Percentiles rank a stretch among this genome's conserved stretches.
Conservation (phyloP, 2,797 vertebrate species). For the Melanogrammus aeglefinus region DNA sequence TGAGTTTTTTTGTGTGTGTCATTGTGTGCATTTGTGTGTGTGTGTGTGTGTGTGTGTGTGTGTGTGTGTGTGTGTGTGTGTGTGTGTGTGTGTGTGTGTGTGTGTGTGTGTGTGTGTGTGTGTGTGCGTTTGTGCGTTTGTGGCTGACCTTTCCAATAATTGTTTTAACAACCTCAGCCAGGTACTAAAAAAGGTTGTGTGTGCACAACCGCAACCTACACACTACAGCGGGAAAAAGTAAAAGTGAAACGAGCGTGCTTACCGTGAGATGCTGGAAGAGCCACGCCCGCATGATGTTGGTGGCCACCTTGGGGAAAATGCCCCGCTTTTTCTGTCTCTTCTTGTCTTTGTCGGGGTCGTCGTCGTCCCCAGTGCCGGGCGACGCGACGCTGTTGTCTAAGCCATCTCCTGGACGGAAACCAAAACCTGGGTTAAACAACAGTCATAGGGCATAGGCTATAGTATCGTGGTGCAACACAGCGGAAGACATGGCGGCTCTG, state of each 20-base stretch:
- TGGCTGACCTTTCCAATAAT: too few species aligned
- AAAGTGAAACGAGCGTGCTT: slow-evolving; percentile 56
- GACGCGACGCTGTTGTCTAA: slow-evolving; percentile 99
- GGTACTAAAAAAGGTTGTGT: too few species aligned
- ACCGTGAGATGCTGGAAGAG: slow-evolving; percentile 99
- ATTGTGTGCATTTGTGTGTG: too few species aligned
- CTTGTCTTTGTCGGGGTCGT: slow-evolving; percentile 98
- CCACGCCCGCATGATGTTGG: slow-evolving; percentile 99
- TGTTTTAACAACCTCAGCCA: too few species aligned
- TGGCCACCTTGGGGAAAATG: slow-evolving; percentile 99
- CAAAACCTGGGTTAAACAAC: slow-evolving; percentile 68
- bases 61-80: too few species aligned
- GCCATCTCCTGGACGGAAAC: slow-evolving; percentile 86
- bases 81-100: too few species aligned
- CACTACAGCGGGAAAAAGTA: too few species aligned
- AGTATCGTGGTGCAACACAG: slow-evolving; percentile 13
- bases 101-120: too few species aligned
- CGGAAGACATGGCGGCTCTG: slow-evolving; percentile 18
- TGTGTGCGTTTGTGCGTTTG: too few species aligned
- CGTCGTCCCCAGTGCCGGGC: slow-evolving; percentile 96
- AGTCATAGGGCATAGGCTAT: slow-evolving; percentile 38
- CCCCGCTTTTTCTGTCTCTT: slow-evolving; percentile 99
- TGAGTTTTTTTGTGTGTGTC: too few species aligned
- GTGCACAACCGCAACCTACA: too few species aligned
- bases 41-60: too few species aligned